Conservation (phyloP, 2,113 vertebrate species). For the Mormoops blainvillei region DNA sequence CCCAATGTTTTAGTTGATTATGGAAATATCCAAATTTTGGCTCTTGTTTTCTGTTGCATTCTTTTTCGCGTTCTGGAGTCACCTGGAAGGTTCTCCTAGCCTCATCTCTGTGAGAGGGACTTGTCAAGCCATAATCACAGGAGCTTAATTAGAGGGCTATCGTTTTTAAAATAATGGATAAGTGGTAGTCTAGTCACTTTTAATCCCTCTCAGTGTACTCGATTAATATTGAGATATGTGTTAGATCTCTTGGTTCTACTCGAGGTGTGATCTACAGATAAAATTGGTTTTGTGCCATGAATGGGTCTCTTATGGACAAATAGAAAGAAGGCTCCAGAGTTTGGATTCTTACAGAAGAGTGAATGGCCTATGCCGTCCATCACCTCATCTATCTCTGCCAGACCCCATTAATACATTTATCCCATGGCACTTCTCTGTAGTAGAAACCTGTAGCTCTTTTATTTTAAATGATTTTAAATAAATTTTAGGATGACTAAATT, state of each 20-base stretch:
- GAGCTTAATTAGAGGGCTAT: neutral
- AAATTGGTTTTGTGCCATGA: neutral
- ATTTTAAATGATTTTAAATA: neutral
- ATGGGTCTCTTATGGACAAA: neutral
- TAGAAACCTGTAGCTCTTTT: neutral
- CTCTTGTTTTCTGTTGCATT: neutral
- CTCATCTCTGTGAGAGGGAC: neutral
- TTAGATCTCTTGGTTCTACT: neutral
- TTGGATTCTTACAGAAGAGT: neutral
- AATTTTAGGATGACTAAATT: neutral
- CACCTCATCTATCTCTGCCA: neutral
- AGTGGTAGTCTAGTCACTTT: neutral
- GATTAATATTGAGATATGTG: neutral
- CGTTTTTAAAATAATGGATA: neutral
- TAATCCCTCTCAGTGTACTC: neutral
- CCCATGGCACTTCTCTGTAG: neutral
- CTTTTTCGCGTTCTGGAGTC: neutral
- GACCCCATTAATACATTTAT: neutral
- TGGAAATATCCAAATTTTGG: neutral
- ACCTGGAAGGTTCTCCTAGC: neutral
- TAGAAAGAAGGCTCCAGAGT: neutral
- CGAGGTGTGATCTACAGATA: neutral
- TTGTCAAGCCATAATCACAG: neutral
- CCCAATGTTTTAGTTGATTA: neutral
- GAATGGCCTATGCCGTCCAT: neutral